Conservation (phyloP, 2,113 vertebrate genomes). For the Hippocampus barbouri region DNA sequence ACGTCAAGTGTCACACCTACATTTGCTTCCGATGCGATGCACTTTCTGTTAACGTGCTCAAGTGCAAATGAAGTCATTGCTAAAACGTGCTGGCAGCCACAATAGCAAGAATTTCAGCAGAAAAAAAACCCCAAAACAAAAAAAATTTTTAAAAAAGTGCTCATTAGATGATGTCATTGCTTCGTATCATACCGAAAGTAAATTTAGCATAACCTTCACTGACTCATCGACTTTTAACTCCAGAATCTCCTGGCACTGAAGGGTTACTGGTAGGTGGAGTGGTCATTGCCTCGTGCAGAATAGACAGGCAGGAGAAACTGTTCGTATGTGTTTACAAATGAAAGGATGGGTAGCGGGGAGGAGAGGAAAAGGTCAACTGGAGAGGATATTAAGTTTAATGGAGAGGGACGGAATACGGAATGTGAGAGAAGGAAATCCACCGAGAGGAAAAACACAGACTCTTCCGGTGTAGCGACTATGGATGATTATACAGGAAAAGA, state of each 20-base stretch:
- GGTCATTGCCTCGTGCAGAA: constrained; percentile 68
- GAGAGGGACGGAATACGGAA: not conserved
- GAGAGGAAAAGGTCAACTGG: not conserved
- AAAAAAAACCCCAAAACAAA: too few species aligned
- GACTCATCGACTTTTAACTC: constrained; percentile 42
- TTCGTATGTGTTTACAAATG: constrained; percentile 32
- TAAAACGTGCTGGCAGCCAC: too few species aligned
- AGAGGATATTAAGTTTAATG: not conserved
- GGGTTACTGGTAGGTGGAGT: constrained; percentile 75
- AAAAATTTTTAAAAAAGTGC: not conserved
- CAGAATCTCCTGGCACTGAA: constrained; percentile 73
- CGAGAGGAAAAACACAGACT: not conserved
- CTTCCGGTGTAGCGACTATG: not conserved
- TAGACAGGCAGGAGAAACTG: constrained; percentile 31
- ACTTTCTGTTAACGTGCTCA: not conserved
- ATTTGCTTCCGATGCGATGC: not conserved
- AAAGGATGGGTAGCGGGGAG: constrained; percentile 3
- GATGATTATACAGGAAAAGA: constrained; percentile 8
- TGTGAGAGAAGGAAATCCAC: not conserved
- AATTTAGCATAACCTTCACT: not conserved
- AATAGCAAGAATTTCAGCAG: too few species aligned
- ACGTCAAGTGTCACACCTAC: not conserved
- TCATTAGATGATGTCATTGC: not conserved
- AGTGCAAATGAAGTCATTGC: not conserved
- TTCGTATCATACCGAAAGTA: not conserved